Conservation (phyloP, 64 coral and sea anemone species). For the Pocillopora damicornis region DNA sequence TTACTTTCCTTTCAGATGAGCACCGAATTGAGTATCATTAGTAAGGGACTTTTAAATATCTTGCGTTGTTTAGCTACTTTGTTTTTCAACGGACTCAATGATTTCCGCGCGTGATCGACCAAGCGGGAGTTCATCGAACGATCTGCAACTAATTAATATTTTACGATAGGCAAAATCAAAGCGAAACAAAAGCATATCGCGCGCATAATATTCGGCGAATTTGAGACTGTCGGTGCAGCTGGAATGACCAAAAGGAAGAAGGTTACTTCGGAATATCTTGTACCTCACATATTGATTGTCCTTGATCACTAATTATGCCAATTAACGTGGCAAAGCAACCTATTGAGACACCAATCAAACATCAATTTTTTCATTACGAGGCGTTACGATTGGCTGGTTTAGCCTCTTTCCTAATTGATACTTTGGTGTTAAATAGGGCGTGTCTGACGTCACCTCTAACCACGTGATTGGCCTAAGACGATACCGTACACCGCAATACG, state of each 20-base stretch:
- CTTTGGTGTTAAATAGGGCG: slow-evolving; percentile 84
- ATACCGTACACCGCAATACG: slow-evolving; percentile 30
- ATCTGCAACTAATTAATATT: slow-evolving; percentile 64
- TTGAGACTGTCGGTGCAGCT: slow-evolving; percentile 9
- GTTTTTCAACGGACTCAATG: slow-evolving; percentile 29
- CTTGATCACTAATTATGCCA: slow-evolving; percentile 3
- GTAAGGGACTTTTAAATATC: slow-evolving; percentile 18
- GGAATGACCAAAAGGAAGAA: not conserved
- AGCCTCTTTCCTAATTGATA: slow-evolving; percentile 58
- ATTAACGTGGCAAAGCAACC: slow-evolving; percentile 21
- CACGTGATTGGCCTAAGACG: slow-evolving; percentile 79
- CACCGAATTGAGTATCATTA: slow-evolving; percentile 17
- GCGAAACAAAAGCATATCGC: slow-evolving; percentile 37
- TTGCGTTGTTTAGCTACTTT: slow-evolving; percentile 42
- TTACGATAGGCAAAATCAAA: slow-evolving; percentile 42
- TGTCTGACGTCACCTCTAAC: slow-evolving; percentile 78
- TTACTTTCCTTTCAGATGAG: not conserved
- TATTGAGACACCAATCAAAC: slow-evolving; percentile 64
- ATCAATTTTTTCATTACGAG: slow-evolving; percentile 43
- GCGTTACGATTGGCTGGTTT: slow-evolving; percentile 53
- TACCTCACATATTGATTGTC: slow-evolving; percentile 6
- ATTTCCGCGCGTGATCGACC: slow-evolving; percentile 29
- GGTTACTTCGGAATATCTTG: slow-evolving; percentile 26
- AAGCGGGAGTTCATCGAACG: slow-evolving; percentile 64
- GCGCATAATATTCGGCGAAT: slow-evolving; percentile 19